Percentiles rank a stretch among this genome's conserved stretches.
These are phyloP conservation scores for Euzophera pinguis DNA, from an alignment of 2,888 invertebrate species.

Conservation along the genomic window DNA sequence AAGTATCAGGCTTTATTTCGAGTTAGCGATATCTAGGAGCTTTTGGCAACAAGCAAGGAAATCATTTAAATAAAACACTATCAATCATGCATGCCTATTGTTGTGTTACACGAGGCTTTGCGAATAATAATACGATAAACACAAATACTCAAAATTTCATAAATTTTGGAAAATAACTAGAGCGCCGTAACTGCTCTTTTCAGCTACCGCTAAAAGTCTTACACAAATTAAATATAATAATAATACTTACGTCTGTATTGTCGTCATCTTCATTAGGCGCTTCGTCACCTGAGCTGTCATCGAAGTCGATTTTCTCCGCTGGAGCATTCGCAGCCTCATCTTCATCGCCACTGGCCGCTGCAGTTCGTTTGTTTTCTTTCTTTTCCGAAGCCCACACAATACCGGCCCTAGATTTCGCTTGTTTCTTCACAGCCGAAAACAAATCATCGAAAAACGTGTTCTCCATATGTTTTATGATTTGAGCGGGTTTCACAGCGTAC, in stretches of 20 bases:
- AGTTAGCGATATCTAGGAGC: no score
- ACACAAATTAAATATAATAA: not conserved
- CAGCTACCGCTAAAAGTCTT: no score
- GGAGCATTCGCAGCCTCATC: slow-evolving; percentile 49
- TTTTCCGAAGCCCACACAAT: slow-evolving; percentile 58
- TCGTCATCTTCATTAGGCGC: slow-evolving; percentile 79
- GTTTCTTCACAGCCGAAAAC: slow-evolving; percentile 81
- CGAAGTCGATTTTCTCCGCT: slow-evolving; percentile 33
- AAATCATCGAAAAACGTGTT: slow-evolving; percentile 84
- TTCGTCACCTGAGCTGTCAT: slow-evolving; percentile 84
- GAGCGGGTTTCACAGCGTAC: slow-evolving; percentile 84
- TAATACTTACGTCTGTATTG: slow-evolving; percentile 62
- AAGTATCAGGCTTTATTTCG: no score
- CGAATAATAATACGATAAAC: no score
- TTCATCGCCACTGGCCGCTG: slow-evolving; percentile 43
- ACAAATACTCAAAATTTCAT: no score
- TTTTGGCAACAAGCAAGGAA: no score
- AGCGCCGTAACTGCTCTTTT: no score
- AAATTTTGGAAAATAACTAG: no score
- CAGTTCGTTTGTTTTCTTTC: slow-evolving; percentile 42
- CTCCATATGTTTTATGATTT: slow-evolving; percentile 87
- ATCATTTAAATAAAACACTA: no score
- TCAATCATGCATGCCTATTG: no score
- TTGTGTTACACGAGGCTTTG: no score
- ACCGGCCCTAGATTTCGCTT: slow-evolving; percentile 74